Evolutionary conservation across 2,113 vertebrate species (phyloP).

Genomic region (Haliaeetus leucogaster): DNA sequence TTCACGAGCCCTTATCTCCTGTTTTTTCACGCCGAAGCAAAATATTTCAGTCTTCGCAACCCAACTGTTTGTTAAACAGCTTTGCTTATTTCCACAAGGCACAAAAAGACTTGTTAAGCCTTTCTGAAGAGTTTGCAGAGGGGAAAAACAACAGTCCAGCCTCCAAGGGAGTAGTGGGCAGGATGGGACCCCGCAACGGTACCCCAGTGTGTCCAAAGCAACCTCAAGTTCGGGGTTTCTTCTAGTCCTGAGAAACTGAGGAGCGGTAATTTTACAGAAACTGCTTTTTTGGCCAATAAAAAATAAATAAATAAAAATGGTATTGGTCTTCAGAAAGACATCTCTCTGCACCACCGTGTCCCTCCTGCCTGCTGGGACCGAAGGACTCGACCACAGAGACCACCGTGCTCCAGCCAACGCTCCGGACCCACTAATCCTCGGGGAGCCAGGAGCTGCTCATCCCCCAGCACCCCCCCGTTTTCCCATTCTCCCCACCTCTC

Average conservation of each 20-base stretch:
- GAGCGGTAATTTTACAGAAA: neutral
- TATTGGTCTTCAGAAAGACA: fast-evolving
- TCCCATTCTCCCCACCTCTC: constrained; percentile 36
- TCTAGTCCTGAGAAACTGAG: neutral
- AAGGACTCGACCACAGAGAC: neutral
- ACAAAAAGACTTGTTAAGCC: too few relatives aligned
- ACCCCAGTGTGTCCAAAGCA: fast-evolving
- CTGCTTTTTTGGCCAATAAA: neutral
- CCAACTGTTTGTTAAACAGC: constrained; percentile 14
- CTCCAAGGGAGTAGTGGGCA: fast-evolving
- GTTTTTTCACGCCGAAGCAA: constrained; percentile 34
- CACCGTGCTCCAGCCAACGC: neutral
- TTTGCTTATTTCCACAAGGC: neutral
- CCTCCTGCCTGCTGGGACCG: neutral
- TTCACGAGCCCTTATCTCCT: constrained; percentile 51
- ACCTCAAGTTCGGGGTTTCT: neutral
- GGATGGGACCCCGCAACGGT: neutral
- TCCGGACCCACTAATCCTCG: constrained; percentile 41
- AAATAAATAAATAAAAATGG: too few relatives aligned
- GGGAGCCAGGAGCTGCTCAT: constrained; percentile 12
- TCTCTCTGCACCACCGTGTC: fast-evolving
- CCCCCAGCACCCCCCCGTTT: constrained; percentile 20
- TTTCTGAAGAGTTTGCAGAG: neutral
- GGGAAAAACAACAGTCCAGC: neutral
- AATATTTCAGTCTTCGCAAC: constrained; percentile 29